Evolutionary conservation across 2,797 vertebrate genomes (phyloP), one percentile per base, ranked within the genome.

Genomic region (Notoglanidium macrostoma): DNA sequence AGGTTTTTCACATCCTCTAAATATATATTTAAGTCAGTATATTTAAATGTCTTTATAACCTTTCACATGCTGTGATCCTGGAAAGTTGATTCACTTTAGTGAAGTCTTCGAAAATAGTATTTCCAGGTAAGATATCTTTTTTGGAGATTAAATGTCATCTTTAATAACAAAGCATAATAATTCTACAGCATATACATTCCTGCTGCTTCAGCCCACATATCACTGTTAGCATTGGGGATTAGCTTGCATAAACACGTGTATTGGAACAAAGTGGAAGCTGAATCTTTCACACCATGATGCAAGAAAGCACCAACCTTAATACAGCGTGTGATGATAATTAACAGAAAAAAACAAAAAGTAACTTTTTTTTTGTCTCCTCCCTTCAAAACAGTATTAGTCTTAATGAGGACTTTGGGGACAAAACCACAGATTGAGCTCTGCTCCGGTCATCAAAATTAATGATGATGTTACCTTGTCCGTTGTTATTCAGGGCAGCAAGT

Each of bases 401-500:
- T 86, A 86, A 85, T 85, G 74, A 88, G 55, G 23, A 63, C 83
- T 68, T 54, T 0, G 21, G 76, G 65, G 87, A 88, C 40, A 32
- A n/a, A 79, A 7, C 21, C 73, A 78, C 44, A 44, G 29, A 83
- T 29, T 21, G 61, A 67, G 61, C 26, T 19, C 70, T 74, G 59
- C 74, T 51, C 59, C n/a, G 5, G 63, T 54, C 15, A 6, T 65
- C 35, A 85, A 68, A 23, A 29, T 70, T 70, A 83, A 68, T 55
- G n/a, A 83, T 57, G 32, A 68, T 32, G 82, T 54, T 70, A 83
- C 49, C 26, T 19, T 83, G 49, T 67, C 61, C n/a, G 10, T 54
- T 70, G 63, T 51, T 55, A 83, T 83, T 70, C 82, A 54, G 65
- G 65, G 65, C 49, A 83, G 9, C 7, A 55, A n/a, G 67, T 82